A percentile compares a stretch with the other conserved stretches of the same genome.
These are phyloP conservation scores for Alexandromys fortis DNA, from an alignment of 2,113 vertebrate species.

Conservation along the genomic window DNA sequence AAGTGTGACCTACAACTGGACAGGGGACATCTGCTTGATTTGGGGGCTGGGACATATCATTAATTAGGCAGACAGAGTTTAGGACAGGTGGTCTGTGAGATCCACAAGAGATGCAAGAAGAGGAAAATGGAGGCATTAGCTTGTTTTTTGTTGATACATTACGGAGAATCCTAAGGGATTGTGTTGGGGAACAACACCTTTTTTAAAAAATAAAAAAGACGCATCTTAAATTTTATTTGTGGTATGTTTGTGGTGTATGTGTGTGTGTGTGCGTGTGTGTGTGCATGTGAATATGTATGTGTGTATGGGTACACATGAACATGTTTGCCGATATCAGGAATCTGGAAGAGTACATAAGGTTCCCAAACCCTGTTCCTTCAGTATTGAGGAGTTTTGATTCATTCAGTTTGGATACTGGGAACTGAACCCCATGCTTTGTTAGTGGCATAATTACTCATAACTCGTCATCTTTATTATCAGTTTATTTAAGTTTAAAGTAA, in stretches of 20 bases:
- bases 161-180: background rate
- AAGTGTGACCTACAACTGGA: background rate
- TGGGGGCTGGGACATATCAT: background rate
- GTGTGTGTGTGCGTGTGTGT: background rate
- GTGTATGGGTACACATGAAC: background rate
- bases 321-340: background rate
- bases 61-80: background rate
- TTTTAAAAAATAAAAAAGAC: background rate
- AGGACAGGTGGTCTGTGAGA: background rate
- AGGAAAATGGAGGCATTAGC: rapidly evolving
- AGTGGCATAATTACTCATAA: background rate
- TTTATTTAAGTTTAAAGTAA: background rate
- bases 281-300: no score
- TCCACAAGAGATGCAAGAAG: background rate
- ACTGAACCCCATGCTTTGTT: no score
- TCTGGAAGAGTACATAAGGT: background rate
- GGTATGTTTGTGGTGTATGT: background rate
- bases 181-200: background rate
- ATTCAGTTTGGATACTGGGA: background rate
- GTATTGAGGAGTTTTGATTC: no score
- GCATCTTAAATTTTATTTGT: background rate
- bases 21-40: background rate
- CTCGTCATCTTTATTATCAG: background rate
- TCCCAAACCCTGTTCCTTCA: background rate
- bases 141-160: background rate